Base-by-base conservation (phyloP, 2,113 vertebrate species). In the Telmatochromis sp. region DNA sequence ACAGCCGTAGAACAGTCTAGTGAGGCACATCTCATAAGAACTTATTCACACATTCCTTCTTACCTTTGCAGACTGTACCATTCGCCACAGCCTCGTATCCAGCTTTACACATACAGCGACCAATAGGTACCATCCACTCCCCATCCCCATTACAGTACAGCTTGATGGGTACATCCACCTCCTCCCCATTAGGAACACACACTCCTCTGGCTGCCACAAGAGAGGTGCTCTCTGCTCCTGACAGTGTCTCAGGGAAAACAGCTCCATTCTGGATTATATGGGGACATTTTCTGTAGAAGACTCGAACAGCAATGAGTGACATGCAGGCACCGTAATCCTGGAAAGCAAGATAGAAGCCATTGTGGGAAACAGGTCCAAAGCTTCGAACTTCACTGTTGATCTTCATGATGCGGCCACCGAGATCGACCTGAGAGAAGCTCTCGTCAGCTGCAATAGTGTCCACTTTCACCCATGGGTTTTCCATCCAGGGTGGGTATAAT, bases 311-410 rank as follows among this genome's bases (percentile, higher is more conserved):
- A 0, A 99, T 99, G 70, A 99, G 95, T 4, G 98, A 99, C 98
- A 99, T 99, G 95, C 98, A 99, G 85, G 98, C 97, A 0, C 98
- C 98, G 0, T 99, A 99, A 94, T 99, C 98, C 97, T 99, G 98
- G 95, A 99, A 99, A 65, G 98, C 98, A 91, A 99, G 94, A 93
- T 98, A 99, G 96, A 99, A 99, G 42, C 98, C 98, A 0, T 87
- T 97, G 84, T 96, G 97, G 45, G 98, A 99, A 75, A 99, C 98
- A 0, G 98, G 98, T 4, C 98, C 98, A 1, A 99, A 99, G 31
- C 98, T 99, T 33, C 98, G 97, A 75, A 99, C 96, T 93, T 99
- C 98, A 0, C 97, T 99, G 96, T 99, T 99, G 85, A 99, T 99
- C 91, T 99, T 99, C 98, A 99, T 99, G 89, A 99, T 97, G 6